Evolutionary conservation across 2,113 vertebrate genomes (phyloP).

Genomic region (Pongo pygmaeus): DNA sequence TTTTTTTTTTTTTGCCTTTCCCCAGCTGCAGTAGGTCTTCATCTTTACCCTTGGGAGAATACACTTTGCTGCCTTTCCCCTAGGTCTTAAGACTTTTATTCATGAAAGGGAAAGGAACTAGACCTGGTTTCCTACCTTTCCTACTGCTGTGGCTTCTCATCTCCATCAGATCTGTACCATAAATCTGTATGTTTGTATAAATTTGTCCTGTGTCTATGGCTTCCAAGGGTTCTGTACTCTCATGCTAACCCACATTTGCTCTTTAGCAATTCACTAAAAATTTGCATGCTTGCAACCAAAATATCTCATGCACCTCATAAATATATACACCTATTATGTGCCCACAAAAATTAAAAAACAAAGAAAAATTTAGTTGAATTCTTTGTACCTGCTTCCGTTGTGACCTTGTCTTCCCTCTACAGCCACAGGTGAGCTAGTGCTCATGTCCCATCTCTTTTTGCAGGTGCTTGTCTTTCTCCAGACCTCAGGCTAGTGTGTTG

Average conservation of each 20-base stretch:
- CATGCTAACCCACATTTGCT: not conserved
- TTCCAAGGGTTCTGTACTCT: not conserved
- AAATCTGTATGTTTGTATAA: not conserved
- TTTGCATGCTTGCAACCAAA: no score
- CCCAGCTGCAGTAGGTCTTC: not conserved
- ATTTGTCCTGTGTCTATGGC: not conserved
- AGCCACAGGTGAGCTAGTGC: not conserved
- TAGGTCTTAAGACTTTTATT: not conserved
- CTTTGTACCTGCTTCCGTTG: not conserved
- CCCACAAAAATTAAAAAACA: no score
- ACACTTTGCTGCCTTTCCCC: not conserved
- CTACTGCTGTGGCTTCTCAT: not conserved
- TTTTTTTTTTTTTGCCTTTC: slow-evolving; percentile 12
- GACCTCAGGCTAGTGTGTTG: not conserved
- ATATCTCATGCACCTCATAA: no score
- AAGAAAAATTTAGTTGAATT: not conserved
- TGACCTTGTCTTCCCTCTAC: not conserved
- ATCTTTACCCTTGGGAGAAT: not conserved
- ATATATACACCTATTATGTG: no score
- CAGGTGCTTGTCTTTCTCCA: not conserved
- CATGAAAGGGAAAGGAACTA: not conserved
- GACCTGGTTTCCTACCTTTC: not conserved
- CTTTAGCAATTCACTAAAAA: not conserved
- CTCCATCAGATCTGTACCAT: not conserved
- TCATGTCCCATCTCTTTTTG: not conserved